Percentiles rank a stretch among this genome's conserved stretches.
These are phyloP conservation scores for Centropristis striata DNA, from an alignment of 2,113 vertebrate genomes.

Conservation along the genomic window DNA sequence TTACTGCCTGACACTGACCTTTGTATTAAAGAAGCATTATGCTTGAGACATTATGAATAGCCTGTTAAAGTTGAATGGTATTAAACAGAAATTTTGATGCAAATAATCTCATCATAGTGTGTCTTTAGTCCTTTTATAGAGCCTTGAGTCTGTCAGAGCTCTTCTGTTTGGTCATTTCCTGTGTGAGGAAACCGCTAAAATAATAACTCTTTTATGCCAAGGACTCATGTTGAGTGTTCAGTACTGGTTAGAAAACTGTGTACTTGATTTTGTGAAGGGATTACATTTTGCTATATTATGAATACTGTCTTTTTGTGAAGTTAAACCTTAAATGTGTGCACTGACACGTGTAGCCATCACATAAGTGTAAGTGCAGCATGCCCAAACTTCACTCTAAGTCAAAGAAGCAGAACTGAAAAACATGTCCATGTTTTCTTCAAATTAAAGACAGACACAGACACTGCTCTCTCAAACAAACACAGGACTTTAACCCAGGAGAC, in stretches of 20 bases:
- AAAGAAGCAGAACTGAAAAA: background rate
- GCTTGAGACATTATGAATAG: background rate
- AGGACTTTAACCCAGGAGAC: no score
- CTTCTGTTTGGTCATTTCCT: constrained; percentile 54
- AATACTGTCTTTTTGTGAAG: no score
- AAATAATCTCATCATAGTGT: background rate
- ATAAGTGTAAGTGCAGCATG: background rate
- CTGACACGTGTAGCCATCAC: background rate
- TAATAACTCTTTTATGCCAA: background rate
- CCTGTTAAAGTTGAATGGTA: background rate
- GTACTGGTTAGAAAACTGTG: background rate
- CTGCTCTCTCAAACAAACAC: no score
- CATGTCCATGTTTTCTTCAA: background rate
- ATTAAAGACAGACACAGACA: background rate
- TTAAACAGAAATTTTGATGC: background rate
- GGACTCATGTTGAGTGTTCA: background rate
- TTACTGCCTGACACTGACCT: constrained; percentile 2
- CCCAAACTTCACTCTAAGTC: background rate
- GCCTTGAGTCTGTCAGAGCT: background rate
- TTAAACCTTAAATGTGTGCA: background rate
- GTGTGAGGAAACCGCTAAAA: constrained; percentile 30
- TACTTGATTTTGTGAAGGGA: background rate
- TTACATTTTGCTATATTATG: background rate
- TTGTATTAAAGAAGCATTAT: constrained; percentile 20
- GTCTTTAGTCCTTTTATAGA: background rate